These are phyloP conservation scores for Parapristionchus giblindavisi DNA, from an alignment of 2,888 invertebrate species.

Conservation along the genomic window DNA sequence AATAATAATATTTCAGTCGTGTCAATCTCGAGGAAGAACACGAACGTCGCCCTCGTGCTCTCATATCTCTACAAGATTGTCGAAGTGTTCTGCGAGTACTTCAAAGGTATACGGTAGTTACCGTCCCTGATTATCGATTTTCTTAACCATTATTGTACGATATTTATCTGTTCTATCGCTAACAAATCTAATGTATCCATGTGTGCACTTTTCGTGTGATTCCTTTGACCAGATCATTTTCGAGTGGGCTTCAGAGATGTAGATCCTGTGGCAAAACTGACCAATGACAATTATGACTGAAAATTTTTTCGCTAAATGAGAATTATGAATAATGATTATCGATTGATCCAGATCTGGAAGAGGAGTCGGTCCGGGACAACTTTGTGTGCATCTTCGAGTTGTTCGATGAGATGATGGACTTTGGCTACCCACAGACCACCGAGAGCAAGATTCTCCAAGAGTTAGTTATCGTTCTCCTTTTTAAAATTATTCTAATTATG, in stretches of 20 bases:
- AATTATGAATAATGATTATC: too few relatives aligned
- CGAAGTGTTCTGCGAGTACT: slow-evolving; percentile 75
- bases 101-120: slow-evolving; percentile 30
- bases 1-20: slow-evolving; percentile 48
- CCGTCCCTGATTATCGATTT: not conserved
- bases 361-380: slow-evolving; percentile 97
- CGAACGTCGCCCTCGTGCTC: slow-evolving; percentile 92
- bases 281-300: too few relatives aligned
- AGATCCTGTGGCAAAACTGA: too few relatives aligned
- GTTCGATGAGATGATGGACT: slow-evolving; percentile 93
- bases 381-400: slow-evolving; percentile 98
- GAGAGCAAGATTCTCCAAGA: slow-evolving; percentile 97
- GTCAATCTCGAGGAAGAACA: slow-evolving; percentile 83
- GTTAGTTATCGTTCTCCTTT: slow-evolving; percentile 69
- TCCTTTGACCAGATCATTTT: too few relatives aligned
- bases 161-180: not conserved
- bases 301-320: too few relatives aligned
- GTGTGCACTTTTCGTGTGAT: too few relatives aligned
- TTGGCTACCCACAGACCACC: slow-evolving; percentile 96
- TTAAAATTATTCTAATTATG: too few relatives aligned
- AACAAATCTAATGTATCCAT: not conserved
- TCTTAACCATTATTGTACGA: not conserved
- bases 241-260: too few relatives aligned
- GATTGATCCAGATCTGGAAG: slow-evolving; percentile 77
- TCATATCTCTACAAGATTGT: slow-evolving; percentile 94